Evolutionary conservation across 2,797 vertebrate species (phyloP).

Genomic region (Neomorphus geoffroyi): DNA sequence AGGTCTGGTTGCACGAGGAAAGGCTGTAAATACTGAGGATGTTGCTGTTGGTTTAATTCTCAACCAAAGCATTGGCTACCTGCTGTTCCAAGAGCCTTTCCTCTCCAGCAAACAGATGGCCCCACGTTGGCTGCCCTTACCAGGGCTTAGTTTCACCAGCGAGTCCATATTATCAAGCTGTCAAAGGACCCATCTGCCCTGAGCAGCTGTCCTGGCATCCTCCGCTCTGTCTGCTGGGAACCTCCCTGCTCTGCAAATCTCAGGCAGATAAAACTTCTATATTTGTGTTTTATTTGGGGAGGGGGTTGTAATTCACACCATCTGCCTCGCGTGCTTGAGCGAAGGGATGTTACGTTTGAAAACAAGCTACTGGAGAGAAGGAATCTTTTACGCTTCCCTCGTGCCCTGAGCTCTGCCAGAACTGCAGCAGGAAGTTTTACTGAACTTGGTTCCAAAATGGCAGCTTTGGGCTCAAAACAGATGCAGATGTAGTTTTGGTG

Average conservation of each 20-base stretch:
- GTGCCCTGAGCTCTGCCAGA: background rate
- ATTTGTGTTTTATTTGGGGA: background rate
- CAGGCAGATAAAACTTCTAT: background rate
- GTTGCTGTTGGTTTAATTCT: background rate
- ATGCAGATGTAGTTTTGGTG: background rate
- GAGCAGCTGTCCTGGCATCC: constrained; percentile 70
- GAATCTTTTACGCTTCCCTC: background rate
- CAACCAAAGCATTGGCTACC: constrained; percentile 4
- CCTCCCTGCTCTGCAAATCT: background rate
- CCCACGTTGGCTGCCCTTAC: background rate
- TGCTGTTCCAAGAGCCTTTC: constrained; percentile 37
- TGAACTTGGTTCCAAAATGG: background rate
- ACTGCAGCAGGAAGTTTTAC: background rate
- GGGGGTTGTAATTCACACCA: constrained; percentile 5
- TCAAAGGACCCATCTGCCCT: constrained; percentile 69
- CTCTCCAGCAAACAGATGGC: constrained; percentile 52
- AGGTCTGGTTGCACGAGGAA: background rate
- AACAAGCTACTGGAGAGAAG: background rate
- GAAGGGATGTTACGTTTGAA: background rate
- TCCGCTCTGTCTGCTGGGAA: constrained; percentile 3
- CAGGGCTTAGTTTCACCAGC: constrained; percentile 14
- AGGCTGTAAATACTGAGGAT: background rate
- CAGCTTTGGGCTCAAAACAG: fast-evolving
- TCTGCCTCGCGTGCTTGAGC: constrained; percentile 17
- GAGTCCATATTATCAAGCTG: constrained; percentile 40